Base-by-base conservation (phyloP, 2,797 vertebrate genomes). In the Neoniphon sammara region DNA sequence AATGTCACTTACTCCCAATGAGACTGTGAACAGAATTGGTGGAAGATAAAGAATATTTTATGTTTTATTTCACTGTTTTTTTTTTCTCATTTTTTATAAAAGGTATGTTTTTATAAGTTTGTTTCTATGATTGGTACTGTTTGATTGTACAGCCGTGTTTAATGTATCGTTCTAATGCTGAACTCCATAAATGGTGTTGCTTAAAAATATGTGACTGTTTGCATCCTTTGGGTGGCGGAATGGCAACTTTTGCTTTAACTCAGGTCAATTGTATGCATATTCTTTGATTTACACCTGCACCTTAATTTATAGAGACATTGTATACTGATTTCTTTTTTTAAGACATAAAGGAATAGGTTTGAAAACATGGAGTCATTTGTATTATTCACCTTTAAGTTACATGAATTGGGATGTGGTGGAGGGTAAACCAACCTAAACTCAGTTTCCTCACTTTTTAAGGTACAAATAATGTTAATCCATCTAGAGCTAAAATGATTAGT, bases 21-120 rank as follows among this genome's bases (percentile, higher is more conserved):
- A 77, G 44, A 90, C 87, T 91, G 88, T 91, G 90, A 92, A 86
- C 31, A 27, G 30, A 81, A 58, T 54, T 12, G 72, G 76, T 84
- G 78, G 64, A 68, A 82, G 71, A 58, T 83, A 30, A 73, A 68
- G 31, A 36, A 30, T 7, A 12, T 10, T 68, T n/a, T 20, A 15
- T 30, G 0, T 73, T 14, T 49, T 36, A 39, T 70, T 60, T 67
- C 47, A 66, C 23, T 61, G 39, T 54, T n/a, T 34, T 34, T 66
- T 59, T 64, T 65, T 54, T 27, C 25, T 27, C 25, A 27, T 27
- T 27, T 27, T 27, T 27, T 27, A 27, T 27, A 27, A 27, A 27
- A 27, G 25, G 25, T 27, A 27, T 27, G 25, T 39, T 66, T 73
- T 85, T 84, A 3, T 80, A 77, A 61, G 18, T 4, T 65, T 67